Percentiles rank a stretch among this genome's conserved stretches.
Conservation (phyloP, 2,113 vertebrate species). For the Aythya baeri region DNA sequence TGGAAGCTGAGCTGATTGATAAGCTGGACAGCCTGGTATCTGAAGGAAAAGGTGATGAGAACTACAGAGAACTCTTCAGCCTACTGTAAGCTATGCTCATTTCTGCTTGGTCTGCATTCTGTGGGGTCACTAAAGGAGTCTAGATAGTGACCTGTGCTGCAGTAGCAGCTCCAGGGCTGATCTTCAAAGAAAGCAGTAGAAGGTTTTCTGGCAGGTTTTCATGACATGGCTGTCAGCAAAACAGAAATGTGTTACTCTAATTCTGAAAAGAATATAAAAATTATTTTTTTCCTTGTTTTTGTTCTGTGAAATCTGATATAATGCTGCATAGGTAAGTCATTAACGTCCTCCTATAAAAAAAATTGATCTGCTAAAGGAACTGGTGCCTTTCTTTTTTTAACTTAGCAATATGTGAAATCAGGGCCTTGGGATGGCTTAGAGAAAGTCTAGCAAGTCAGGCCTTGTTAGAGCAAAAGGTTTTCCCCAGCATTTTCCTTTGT, state of each 20-base stretch:
- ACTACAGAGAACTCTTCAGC: slow-evolving; percentile 95
- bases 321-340: background rate
- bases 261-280: background rate
- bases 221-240: background rate
- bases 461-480: background rate
- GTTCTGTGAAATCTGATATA: background rate
- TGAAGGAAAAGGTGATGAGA: slow-evolving; percentile 95
- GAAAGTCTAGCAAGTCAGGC: background rate
- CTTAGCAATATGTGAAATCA: background rate
- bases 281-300: background rate
- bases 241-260: background rate
- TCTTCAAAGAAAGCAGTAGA: background rate
- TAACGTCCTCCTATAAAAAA: background rate
- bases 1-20: slow-evolving; percentile 95
- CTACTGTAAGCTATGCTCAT: slow-evolving; percentile 86
- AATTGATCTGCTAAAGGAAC: background rate
- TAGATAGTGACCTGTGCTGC: background rate
- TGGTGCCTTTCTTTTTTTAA: background rate
- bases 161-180: background rate
- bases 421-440: background rate
- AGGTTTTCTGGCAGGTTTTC: background rate
- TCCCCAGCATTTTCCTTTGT: background rate
- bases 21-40: slow-evolving; percentile 98
- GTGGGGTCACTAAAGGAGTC: background rate
- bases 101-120: background rate